A percentile compares a stretch with the other conserved stretches of the same genome.
Evolutionary conservation across 2,888 invertebrate genomes (phyloP).

Genomic region (Gasteruption jaculator): DNA sequence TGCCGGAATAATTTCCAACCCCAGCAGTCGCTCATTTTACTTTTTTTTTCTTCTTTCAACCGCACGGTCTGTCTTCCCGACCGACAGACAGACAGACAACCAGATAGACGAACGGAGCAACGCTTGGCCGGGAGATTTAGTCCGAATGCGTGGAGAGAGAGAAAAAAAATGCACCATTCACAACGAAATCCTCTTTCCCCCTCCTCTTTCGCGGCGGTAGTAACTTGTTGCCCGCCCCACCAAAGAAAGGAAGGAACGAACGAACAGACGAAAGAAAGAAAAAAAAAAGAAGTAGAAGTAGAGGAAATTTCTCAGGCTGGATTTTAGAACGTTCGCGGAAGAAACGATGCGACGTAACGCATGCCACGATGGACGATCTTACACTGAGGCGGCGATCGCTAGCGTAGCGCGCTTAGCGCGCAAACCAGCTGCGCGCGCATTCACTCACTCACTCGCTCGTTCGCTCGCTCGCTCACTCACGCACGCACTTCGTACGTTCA

Average conservation of each 20-base stretch:
- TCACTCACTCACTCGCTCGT: slow-evolving; percentile 18
- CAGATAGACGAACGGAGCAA: too few species aligned
- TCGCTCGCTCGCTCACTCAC: slow-evolving; percentile 15
- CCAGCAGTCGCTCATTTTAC: too few species aligned
- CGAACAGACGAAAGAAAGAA: not conserved
- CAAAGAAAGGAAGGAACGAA: slow-evolving; percentile 3
- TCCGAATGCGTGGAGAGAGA: not conserved
- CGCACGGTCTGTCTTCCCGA: too few species aligned
- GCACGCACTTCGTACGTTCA: slow-evolving; percentile 3
- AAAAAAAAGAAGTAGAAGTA: slow-evolving; percentile 5
- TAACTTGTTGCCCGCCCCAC: slow-evolving; percentile 5
- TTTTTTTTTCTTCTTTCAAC: too few species aligned
- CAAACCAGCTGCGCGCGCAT: slow-evolving; percentile 20
- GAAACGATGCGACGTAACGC: slow-evolving; percentile 19
- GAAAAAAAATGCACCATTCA: slow-evolving; percentile 1
- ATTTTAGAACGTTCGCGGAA: not conserved
- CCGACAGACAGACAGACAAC: too few species aligned
- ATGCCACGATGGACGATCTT: slow-evolving; percentile 34
- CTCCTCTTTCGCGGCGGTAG: too few species aligned
- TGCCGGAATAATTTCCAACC: too few species aligned
- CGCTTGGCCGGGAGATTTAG: too few species aligned
- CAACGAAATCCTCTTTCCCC: too few species aligned
- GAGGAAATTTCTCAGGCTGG: not conserved
- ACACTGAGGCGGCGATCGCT: slow-evolving; percentile 44
- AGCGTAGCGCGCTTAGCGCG: slow-evolving; percentile 36